A percentile compares a stretch with the other conserved stretches of the same genome.
phyloP scores from a whole-genome alignment of 1,140 invertebrate species.

The Drosophila orena region DNA sequence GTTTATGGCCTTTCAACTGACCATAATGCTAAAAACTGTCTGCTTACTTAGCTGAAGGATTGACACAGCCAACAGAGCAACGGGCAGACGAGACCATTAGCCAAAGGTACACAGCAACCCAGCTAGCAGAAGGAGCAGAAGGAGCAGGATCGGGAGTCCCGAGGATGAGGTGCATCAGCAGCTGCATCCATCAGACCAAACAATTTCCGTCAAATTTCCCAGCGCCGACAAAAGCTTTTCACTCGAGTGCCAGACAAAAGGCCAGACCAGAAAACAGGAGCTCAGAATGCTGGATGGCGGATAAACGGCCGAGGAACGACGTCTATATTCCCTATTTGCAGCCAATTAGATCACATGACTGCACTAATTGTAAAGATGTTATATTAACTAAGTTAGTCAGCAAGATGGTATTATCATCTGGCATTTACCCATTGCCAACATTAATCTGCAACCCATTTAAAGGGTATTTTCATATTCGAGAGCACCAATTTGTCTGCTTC shows the following conservation, averaged over 20 bases:
- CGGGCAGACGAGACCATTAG: slow-evolving; percentile 51
- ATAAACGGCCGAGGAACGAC: slow-evolving; percentile 7
- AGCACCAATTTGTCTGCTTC: not conserved
- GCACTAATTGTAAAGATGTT: slow-evolving; percentile 5
- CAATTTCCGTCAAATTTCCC: slow-evolving; percentile 83
- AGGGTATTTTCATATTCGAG: slow-evolving; percentile 18
- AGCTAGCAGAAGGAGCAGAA: not conserved
- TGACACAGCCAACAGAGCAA: slow-evolving; percentile 20
- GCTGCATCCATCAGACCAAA: slow-evolving; percentile 76
- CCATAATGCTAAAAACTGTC: slow-evolving; percentile 70
- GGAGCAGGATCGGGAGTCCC: slow-evolving; percentile 6
- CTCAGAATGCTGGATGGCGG: slow-evolving; percentile 8
- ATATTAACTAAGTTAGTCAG: not conserved
- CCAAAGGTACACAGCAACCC: slow-evolving; percentile 47
- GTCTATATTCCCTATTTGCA: slow-evolving; percentile 27
- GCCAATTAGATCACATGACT: slow-evolving; percentile 32
- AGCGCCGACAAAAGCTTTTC: slow-evolving; percentile 81
- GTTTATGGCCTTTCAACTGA: slow-evolving; percentile 60
- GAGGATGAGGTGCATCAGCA: slow-evolving; percentile 23
- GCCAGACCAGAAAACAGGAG: slow-evolving; percentile 39
- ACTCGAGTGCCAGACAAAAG: slow-evolving; percentile 79
- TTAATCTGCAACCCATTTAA: slow-evolving; percentile 1
- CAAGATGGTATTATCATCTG: too few species aligned
- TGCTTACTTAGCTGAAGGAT: slow-evolving; percentile 67
- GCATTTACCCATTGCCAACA: too few species aligned